Percentiles rank a stretch among this genome's conserved stretches.
Evolutionary conservation across 2,113 vertebrate species (phyloP).

Genomic region (Thamnophis sirtalis): DNA sequence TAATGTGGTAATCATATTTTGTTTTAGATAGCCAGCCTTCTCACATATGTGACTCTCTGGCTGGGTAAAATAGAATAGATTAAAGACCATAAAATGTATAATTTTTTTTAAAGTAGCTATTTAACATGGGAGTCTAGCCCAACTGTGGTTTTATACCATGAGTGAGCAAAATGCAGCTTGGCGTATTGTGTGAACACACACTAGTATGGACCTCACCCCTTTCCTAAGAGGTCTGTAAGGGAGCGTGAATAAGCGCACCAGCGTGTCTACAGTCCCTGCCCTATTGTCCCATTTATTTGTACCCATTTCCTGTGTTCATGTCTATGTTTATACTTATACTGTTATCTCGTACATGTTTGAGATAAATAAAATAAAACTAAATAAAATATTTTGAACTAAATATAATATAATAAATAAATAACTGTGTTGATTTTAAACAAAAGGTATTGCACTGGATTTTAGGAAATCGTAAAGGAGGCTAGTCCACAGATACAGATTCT

Average conservation of each 20-base stretch:
- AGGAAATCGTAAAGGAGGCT: neutral
- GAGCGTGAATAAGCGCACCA: no score
- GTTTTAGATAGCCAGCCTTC: neutral
- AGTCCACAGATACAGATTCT: neutral
- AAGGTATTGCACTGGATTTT: neutral
- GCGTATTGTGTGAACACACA: neutral
- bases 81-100: neutral
- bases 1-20: neutral
- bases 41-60: neutral
- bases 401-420: no score
- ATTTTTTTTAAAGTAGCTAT: neutral
- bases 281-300: no score
- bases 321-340: no score
- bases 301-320: no score
- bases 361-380: no score
- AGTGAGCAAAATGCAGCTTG: neutral
- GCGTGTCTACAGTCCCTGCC: no score
- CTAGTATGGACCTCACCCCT: no score
- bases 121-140: neutral
- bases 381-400: no score
- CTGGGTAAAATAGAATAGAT: neutral
- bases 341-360: no score
- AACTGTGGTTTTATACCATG: neutral
- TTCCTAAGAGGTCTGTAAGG: no score
- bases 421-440: neutral